Conservation (phyloP, 2,797 vertebrate genomes). For the Prionace glauca region DNA sequence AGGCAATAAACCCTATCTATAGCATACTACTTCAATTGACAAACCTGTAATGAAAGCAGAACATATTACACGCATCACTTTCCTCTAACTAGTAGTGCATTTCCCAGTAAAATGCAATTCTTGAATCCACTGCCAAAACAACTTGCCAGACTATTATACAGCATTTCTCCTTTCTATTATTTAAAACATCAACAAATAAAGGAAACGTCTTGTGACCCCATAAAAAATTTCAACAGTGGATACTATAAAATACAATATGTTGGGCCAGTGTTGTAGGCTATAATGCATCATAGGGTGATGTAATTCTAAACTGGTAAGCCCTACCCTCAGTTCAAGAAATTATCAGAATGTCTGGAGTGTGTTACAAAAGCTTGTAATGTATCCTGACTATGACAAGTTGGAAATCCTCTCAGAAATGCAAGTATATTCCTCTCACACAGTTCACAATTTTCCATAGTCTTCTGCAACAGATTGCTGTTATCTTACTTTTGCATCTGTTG, state of each 20-base stretch:
- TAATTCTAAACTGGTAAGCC: neutral
- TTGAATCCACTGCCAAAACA: neutral
- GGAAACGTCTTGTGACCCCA: neutral
- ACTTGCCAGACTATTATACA: neutral
- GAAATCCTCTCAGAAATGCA: neutral
- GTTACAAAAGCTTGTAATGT: neutral
- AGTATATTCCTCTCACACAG: neutral
- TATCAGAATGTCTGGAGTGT: neutral
- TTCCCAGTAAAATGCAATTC: neutral
- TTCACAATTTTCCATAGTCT: neutral
- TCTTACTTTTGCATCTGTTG: neutral
- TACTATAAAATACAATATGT: constrained; percentile 2
- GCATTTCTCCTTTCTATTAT: neutral
- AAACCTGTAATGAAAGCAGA: neutral
- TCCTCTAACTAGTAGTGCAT: neutral
- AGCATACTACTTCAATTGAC: neutral
- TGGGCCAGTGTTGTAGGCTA: neutral
- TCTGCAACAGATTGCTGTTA: neutral
- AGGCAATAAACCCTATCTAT: neutral
- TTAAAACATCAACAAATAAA: neutral
- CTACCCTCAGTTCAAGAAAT: neutral
- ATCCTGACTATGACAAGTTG: neutral
- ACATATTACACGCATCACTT: neutral
- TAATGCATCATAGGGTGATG: neutral
- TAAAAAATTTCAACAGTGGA: neutral